Evolutionary conservation across 2,797 vertebrate species (phyloP), one percentile per base, ranked within the genome.

Genomic region (Eleutherodactylus coqui): DNA sequence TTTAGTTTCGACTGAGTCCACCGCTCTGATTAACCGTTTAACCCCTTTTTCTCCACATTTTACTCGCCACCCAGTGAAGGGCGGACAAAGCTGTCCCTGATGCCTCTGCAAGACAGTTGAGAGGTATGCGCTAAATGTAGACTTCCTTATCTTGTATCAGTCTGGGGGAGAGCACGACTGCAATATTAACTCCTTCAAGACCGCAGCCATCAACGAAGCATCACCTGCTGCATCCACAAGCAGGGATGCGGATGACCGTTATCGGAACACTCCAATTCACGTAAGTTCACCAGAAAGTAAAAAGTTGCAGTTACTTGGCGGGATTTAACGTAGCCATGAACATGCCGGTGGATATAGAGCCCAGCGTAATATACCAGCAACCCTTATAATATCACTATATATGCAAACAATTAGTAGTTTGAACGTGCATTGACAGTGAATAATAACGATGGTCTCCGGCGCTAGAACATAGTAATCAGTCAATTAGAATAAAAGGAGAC

Each of bases 81-180:
- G 81, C 53, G 75, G 81, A 83, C 81, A 49, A 55, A 87, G 79
- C 86, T 87, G 86, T 87, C 34, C 62, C 81, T 87, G 86, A 87
- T 87, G 81, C 83, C 86, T 87, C 27, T 62, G 80, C 81, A 79
- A 69, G 81, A 58, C 86, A 87, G 86, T 87, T 87, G 86, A 87
- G 86, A 87, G 86, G 86, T 87, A 87, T 87, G 86, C 36, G 86
- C 86, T 87, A 87, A 87, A 87, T 87, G 81, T 83, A 87, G 86
- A 87, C 86, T 83, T 79, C 60, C 86, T 87, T 87, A 87, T 87
- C 85, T 76, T 58, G 53, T 87, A 83, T 83, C 86, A 79, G 86
- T 87, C 86, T 87, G 86, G 72, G 81, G 19, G 85, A 82, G 29
- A n/a, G 60, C 32, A 43, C 19, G 32, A 21, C 64, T 73, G 13